These are phyloP conservation scores for Macquaria ambigua DNA, from an alignment of 2,113 vertebrate species.

Conservation along the genomic window DNA sequence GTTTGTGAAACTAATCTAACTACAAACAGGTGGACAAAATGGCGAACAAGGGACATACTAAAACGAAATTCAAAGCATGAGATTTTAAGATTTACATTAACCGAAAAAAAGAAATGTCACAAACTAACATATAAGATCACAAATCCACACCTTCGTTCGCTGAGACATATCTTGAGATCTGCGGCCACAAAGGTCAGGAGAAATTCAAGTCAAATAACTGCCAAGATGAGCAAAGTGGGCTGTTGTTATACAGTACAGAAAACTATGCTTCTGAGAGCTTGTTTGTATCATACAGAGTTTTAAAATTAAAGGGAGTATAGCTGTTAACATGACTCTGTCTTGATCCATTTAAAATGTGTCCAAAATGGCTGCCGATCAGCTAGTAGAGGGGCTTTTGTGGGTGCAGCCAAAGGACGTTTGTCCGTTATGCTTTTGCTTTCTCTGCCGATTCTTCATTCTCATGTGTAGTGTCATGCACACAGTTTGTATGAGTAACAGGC, in stretches of 20 bases:
- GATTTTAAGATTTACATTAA: background rate
- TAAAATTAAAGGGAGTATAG: background rate
- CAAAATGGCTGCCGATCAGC: conserved; percentile 8
- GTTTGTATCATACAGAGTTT: background rate
- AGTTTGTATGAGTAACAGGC: conserved; percentile 16
- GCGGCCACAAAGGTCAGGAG: background rate
- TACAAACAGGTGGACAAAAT: background rate
- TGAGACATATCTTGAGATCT: background rate
- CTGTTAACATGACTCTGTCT: background rate
- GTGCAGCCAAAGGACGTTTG: conserved; percentile 3
- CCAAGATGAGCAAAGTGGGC: background rate
- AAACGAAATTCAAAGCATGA: background rate
- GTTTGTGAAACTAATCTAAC: background rate
- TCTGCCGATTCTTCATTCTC: conserved; percentile 7
- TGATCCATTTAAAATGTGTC: background rate
- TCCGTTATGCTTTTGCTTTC: conserved; percentile 11
- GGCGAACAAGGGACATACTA: background rate
- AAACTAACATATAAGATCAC: background rate
- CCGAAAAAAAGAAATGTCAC: too few relatives aligned
- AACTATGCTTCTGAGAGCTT: background rate
- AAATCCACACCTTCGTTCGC: background rate
- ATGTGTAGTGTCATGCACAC: conserved; percentile 1
- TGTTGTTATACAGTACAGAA: background rate
- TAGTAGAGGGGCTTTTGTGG: conserved; percentile 2
- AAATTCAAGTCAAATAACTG: background rate